Percentiles rank a stretch among this genome's conserved stretches.
Evolutionary conservation across 2,797 vertebrate genomes (phyloP).

Genomic region (Micrastur ruficollis): DNA sequence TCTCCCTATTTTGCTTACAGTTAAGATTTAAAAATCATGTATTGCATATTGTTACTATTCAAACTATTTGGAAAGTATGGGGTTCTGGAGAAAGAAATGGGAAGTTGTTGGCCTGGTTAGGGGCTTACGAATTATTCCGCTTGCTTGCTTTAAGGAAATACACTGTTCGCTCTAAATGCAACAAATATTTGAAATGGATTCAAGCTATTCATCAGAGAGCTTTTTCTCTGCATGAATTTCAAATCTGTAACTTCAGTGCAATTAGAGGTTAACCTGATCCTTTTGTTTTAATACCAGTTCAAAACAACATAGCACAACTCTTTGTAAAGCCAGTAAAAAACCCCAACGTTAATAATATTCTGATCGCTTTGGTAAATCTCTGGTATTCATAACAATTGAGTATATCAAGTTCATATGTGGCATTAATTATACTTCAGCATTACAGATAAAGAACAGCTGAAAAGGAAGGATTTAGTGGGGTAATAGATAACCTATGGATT

Average conservation of each 20-base stretch:
- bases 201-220: neutral
- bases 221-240: neutral
- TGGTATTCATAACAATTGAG: conserved; percentile 26
- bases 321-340: neutral
- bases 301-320: neutral
- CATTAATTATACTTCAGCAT: conserved; percentile 27
- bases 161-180: conserved; percentile 1
- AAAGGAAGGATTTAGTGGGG: neutral
- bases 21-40: neutral
- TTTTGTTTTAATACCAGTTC: conserved; percentile 39
- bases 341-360: neutral
- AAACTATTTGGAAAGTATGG: neutral
- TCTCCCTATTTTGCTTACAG: neutral
- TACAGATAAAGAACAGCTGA: conserved; percentile 9
- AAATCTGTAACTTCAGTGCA: conserved; percentile 33
- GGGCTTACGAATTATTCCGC: conserved; percentile 22
- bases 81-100: conserved; percentile 28
- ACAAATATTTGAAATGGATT: conserved; percentile 54
- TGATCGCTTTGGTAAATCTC: conserved; percentile 14
- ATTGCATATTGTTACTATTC: neutral
- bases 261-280: conserved; percentile 38
- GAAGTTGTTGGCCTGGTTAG: conserved; percentile 30
- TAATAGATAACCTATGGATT: neutral
- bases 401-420: conserved; percentile 35
- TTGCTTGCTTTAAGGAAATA: conserved; percentile 57